Evolutionary conservation across 2,888 invertebrate species (phyloP).

Genomic region (Caenorhabditis imperialis): DNA sequence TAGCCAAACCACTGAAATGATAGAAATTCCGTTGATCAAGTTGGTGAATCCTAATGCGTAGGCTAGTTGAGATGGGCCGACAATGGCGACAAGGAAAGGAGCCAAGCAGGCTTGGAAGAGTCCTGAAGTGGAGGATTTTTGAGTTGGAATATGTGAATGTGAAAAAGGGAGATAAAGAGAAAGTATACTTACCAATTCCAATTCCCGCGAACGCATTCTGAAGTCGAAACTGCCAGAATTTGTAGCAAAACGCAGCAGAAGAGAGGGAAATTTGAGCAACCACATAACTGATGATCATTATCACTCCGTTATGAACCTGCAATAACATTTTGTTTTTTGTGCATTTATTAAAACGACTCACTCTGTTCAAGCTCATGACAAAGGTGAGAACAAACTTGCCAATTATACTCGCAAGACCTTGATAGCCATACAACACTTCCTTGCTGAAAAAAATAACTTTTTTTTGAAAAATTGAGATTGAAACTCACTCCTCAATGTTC

Average conservation of each 20-base stretch:
- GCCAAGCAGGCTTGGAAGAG: conserved; percentile 58
- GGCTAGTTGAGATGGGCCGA: conserved; percentile 60
- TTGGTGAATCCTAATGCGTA: conserved; percentile 66
- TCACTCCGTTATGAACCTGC: conserved; percentile 54
- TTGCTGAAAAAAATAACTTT: conserved; percentile 46
- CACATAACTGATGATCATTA: conserved; percentile 59
- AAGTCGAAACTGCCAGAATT: conserved; percentile 53
- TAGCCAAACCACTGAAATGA: conserved; percentile 51
- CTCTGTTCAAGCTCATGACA: conserved; percentile 49
- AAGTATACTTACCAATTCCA: conserved; percentile 56
- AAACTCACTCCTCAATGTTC: conserved; percentile 55
- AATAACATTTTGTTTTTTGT: not conserved
- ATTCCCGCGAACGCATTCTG: conserved; percentile 62
- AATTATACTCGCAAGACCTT: conserved; percentile 60
- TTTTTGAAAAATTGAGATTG: not conserved
- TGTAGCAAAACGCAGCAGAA: conserved; percentile 57
- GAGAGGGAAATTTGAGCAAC: conserved; percentile 60
- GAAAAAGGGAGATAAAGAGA: not conserved
- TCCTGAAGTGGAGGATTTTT: too few species aligned
- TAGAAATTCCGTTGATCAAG: conserved; percentile 62
- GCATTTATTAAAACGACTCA: conserved; percentile 10
- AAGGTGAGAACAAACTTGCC: conserved; percentile 54
- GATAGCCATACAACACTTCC: conserved; percentile 61
- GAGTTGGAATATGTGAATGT: not conserved
- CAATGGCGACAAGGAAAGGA: conserved; percentile 59